Evolutionary conservation across 1,140 invertebrate species (phyloP).

Genomic region (Hirudo medicinalis): DNA sequence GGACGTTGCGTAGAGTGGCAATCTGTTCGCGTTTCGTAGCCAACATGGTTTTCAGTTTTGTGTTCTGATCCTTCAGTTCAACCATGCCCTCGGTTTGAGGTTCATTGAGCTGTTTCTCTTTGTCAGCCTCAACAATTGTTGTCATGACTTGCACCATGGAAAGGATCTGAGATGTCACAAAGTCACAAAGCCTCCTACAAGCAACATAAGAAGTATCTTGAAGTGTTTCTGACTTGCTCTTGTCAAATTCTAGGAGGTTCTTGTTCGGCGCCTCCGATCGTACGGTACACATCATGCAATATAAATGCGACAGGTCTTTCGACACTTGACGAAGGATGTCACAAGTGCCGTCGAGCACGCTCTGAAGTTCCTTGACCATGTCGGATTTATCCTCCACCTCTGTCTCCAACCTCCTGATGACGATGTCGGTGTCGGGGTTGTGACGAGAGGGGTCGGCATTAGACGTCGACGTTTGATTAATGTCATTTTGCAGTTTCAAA

Average conservation of each 20-base stretch:
- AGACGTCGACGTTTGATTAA: background rate
- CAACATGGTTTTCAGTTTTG: constrained; percentile 59
- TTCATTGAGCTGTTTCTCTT: background rate
- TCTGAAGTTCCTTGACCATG: constrained; percentile 59
- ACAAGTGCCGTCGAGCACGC: constrained; percentile 61
- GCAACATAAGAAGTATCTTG: background rate
- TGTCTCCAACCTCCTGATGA: constrained; percentile 58
- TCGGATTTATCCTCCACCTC: constrained; percentile 61
- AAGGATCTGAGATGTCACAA: constrained; percentile 8
- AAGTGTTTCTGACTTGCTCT: background rate
- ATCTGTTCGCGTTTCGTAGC: constrained; percentile 97
- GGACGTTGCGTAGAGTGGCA: constrained; percentile 83
- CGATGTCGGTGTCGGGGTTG: constrained; percentile 40
- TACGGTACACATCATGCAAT: constrained; percentile 47
- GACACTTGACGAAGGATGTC: constrained; percentile 57
- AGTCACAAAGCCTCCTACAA: background rate
- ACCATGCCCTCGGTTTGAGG: constrained; percentile 28
- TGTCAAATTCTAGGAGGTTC: constrained; percentile 1
- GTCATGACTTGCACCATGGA: constrained; percentile 1
- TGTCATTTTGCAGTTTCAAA: constrained; percentile 44
- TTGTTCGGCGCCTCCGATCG: constrained; percentile 59
- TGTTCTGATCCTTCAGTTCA: constrained; percentile 71
- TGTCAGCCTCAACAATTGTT: background rate
- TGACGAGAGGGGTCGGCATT: background rate
- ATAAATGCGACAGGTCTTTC: constrained; percentile 75